Conservation (phyloP, 2,888 invertebrate species). For the Cephus pulcher region DNA sequence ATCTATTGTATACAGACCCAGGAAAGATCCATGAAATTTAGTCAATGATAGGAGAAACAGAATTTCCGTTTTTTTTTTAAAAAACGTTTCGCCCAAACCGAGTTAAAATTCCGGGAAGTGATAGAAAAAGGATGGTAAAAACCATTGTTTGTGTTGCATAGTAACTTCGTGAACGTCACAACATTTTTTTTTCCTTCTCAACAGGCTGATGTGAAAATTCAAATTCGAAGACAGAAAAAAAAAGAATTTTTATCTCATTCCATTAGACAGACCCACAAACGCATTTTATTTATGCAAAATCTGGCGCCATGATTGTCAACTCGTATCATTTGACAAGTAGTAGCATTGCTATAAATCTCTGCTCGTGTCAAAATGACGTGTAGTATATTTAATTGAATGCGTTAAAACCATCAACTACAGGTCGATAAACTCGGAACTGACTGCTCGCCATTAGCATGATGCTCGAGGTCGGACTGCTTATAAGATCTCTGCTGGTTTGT, state of each 20-base stretch:
- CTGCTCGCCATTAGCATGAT: constrained; percentile 30
- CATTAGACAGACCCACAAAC: background rate
- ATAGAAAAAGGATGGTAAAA: background rate
- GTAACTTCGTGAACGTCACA: background rate
- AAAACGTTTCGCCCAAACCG: background rate
- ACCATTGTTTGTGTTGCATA: background rate
- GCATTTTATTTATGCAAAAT: background rate
- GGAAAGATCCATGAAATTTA: background rate
- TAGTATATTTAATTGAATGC: background rate
- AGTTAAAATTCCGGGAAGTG: background rate
- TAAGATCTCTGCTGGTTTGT: background rate
- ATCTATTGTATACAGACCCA: background rate
- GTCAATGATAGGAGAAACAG: background rate
- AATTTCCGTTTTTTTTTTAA: background rate
- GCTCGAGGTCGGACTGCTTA: constrained; percentile 20
- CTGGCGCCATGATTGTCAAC: background rate
- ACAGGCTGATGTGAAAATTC: background rate
- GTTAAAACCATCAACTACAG: constrained; percentile 6
- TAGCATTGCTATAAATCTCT: background rate
- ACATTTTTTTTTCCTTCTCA: background rate
- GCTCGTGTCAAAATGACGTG: background rate
- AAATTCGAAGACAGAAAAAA: background rate
- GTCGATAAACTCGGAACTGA: constrained; percentile 29
- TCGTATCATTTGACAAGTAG: background rate
- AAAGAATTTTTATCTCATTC: background rate